Base-by-base conservation (phyloP, 2,113 vertebrate species). In the Pygathrix nemaeus region DNA sequence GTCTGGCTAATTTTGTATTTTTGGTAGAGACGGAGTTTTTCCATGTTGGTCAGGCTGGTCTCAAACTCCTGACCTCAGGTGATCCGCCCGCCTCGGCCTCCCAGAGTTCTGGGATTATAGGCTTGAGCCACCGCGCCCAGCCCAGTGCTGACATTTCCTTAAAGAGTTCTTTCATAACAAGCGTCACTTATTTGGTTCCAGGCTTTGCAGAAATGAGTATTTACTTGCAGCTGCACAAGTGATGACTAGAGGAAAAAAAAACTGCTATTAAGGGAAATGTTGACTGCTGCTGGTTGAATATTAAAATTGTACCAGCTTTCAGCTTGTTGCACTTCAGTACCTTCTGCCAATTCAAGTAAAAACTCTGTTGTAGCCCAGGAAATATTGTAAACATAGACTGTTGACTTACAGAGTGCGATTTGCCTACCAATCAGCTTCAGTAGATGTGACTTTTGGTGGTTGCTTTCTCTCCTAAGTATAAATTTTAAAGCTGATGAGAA, bases 171-270 rank as follows among this genome's bases (percentile, higher is more conserved):
- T 83, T 73, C 21, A 25, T 40, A 78, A 80, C 30, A 78, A 0
- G 72, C 3, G 2, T 93, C 52, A 40, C 21, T 96, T 97, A 93
- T 94, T 95, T 95, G 10, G 9, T 70, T 92, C 75, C 55, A 48
- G 4, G 55, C 59, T 93, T 96, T 87, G 50, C 50, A 96, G 72
- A 94, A 93, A 68, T 89, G 30, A 48, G 14, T 38, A 66, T 97
- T 94, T 88, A 89, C 94, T 97, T 96, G 94, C 52, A 83, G 57
- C 76, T 48, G 30, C 72, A 73, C 70, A 98, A 96, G 40, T 93
- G 95, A 95, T 97, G 93, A 68, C 43, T 57, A 32, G 68, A 90
- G 52, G 64, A 21, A 10, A 4, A 40, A 59, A 61, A 92, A 75
- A 94, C 16, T 78, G 88, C 1, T 90, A 86, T 87, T 78, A 90